Evolutionary conservation across 2,113 vertebrate species (phyloP).

Genomic region (Clarias magur): DNA sequence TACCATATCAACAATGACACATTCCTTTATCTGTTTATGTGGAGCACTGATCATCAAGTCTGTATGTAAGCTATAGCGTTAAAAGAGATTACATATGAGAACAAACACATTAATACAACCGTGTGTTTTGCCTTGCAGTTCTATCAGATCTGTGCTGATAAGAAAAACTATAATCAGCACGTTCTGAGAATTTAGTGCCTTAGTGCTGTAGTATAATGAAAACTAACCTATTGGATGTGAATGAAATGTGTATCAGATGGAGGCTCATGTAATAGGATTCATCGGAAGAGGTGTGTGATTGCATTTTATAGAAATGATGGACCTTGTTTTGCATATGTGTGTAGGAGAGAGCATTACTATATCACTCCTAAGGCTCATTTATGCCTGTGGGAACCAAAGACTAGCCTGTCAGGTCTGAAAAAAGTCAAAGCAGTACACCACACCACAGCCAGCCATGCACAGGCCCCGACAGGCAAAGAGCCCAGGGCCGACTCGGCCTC

Average conservation of each 20-base stretch:
- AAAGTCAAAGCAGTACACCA: no score
- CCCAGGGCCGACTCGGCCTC: no score
- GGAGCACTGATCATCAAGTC: not conserved
- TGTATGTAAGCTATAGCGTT: not conserved
- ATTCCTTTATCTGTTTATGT: not conserved
- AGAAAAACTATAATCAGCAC: not conserved
- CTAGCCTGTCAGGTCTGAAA: no score
- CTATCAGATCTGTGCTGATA: not conserved
- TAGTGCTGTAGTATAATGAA: not conserved
- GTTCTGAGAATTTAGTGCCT: not conserved
- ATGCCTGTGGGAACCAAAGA: no score
- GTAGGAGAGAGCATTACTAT: not conserved
- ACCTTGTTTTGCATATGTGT: not conserved
- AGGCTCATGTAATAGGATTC: conserved; percentile 13
- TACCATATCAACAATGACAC: not conserved
- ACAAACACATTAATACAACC: not conserved
- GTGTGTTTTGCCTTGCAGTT: no score
- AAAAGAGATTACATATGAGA: not conserved
- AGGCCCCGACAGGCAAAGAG: no score
- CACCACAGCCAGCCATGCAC: no score
- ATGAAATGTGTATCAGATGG: not conserved
- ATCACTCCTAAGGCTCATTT: no score
- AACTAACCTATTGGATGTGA: not conserved
- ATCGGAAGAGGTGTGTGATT: conserved; percentile 24
- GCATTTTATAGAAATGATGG: conserved; percentile 26